These are phyloP conservation scores for Asarcornis scutulata DNA, from an alignment of 2,113 vertebrate genomes.

Conservation along the genomic window DNA sequence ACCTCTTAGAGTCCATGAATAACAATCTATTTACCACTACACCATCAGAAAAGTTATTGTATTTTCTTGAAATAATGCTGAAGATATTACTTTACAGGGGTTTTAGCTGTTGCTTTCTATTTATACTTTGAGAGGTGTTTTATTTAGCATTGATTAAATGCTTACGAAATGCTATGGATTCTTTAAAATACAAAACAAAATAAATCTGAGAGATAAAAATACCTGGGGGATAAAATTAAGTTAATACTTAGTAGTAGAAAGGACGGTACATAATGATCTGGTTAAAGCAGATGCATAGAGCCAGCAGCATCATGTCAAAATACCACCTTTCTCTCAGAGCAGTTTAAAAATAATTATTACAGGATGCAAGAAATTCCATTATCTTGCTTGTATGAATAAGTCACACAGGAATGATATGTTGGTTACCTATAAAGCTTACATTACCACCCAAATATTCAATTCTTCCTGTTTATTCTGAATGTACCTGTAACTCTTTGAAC, in stretches of 20 bases:
- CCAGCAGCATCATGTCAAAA: neutral
- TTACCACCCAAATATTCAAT: neutral
- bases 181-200: neutral
- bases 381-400: neutral
- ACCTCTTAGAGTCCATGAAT: neutral
- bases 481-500: neutral
- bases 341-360: neutral
- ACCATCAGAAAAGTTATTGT: neutral
- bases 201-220: neutral
- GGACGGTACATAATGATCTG: neutral
- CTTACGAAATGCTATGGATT: neutral
- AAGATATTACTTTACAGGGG: neutral
- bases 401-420: accelerated
- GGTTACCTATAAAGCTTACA: neutral
- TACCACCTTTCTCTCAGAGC: neutral
- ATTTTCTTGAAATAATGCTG: neutral
- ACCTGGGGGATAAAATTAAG: neutral
- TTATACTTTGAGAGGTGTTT: neutral
- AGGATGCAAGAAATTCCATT: neutral
- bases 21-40: neutral
- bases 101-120: neutral
- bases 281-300: neutral
- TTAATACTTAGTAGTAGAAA: neutral
- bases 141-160: neutral
- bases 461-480: neutral